Conservation (phyloP, 2,888 invertebrate species). For the Cephus nigrinus region DNA sequence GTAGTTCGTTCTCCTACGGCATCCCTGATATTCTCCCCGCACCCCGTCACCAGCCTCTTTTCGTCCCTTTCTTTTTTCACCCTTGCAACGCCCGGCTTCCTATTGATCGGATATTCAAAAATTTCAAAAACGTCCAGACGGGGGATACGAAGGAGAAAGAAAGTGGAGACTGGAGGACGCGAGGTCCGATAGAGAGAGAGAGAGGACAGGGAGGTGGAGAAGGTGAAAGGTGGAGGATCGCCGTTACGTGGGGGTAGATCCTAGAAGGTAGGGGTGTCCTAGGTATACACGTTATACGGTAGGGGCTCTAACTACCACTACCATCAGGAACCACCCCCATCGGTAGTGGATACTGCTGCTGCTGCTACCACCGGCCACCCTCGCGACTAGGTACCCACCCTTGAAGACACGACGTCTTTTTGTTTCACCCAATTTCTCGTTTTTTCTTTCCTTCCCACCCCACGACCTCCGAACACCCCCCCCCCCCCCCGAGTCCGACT, state of each 20-base stretch:
- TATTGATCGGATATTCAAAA: constrained; percentile 65
- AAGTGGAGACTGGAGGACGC: constrained; percentile 20
- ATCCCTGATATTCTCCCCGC: constrained; percentile 26
- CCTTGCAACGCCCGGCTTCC: constrained; percentile 45
- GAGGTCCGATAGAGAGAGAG: constrained; percentile 1
- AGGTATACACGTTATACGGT: constrained; percentile 10
- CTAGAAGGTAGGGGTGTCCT: constrained; percentile 13
- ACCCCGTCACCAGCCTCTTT: not conserved
- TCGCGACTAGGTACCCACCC: not conserved
- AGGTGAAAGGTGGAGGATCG: constrained; percentile 28
- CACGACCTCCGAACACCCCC: constrained; percentile 29
- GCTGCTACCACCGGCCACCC: not conserved
- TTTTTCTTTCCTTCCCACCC: constrained; percentile 27
- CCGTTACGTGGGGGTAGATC: constrained; percentile 11
- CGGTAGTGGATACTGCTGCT: not conserved
- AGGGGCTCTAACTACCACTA: constrained; percentile 41
- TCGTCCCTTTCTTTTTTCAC: constrained; percentile 31
- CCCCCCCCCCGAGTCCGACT: constrained; percentile 22
- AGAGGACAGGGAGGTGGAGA: constrained; percentile 19
- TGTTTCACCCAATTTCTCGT: constrained; percentile 37
- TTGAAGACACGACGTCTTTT: constrained; percentile 26
- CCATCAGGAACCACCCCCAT: constrained; percentile 24
- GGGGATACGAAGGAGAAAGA: constrained; percentile 29
- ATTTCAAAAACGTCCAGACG: constrained; percentile 50
- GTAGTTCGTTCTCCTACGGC: not conserved